Conservation (phyloP, 2,888 invertebrate genomes). For the Drosophila macrothrix region DNA sequence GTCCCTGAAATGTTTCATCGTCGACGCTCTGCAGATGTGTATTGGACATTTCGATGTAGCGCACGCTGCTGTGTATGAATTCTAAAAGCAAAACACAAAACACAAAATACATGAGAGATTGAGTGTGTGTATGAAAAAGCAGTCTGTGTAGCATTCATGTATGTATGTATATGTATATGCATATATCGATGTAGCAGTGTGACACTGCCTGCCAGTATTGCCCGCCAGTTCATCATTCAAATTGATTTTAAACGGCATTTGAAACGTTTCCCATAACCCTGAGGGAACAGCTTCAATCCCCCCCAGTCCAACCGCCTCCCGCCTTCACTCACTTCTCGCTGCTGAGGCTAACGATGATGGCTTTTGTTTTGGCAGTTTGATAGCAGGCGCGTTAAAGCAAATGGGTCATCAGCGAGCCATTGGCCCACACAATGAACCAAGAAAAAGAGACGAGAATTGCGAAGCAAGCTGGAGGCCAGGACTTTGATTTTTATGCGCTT, state of each 20-base stretch:
- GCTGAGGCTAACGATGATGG: conserved; percentile 74
- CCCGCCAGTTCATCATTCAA: conserved; percentile 75
- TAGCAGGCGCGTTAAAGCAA: conserved; percentile 76
- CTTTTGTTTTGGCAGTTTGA: conserved; percentile 81
- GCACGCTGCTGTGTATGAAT: conserved; percentile 91
- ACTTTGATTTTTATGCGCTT: conserved; percentile 71
- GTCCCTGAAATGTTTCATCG: conserved; percentile 91
- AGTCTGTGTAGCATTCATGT: not conserved
- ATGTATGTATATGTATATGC: not conserved
- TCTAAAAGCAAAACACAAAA: conserved; percentile 86
- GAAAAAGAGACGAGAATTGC: not conserved
- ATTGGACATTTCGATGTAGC: conserved; percentile 93
- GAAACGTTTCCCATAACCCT: conserved; percentile 76
- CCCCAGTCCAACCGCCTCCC: not conserved
- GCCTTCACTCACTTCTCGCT: not conserved
- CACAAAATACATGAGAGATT: conserved; percentile 12
- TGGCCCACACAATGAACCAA: conserved; percentile 60
- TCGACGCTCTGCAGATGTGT: conserved; percentile 92
- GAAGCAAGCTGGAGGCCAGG: conserved; percentile 26
- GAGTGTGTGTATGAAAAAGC: not conserved
- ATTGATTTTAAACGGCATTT: conserved; percentile 80
- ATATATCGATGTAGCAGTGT: conserved; percentile 41
- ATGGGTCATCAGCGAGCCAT: conserved; percentile 80
- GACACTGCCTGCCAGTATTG: conserved; percentile 17
- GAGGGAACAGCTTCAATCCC: conserved; percentile 26